Conservation (phyloP, 2,888 invertebrate genomes). For the Sthenelais limicola region DNA sequence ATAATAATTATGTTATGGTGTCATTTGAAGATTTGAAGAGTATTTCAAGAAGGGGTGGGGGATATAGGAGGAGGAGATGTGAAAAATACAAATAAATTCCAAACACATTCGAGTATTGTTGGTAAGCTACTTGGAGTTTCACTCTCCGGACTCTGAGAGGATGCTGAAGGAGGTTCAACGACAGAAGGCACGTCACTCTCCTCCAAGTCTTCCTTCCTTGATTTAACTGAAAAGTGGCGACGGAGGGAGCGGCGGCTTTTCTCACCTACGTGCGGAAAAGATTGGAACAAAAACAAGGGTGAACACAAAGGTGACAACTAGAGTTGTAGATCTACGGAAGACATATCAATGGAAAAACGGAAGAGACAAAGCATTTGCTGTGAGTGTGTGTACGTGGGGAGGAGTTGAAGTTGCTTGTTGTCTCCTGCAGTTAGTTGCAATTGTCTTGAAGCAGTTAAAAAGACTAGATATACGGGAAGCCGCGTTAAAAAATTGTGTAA, state of each 20-base stretch:
- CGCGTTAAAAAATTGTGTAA: no score
- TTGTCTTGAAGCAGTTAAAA: no score
- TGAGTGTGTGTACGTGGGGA: no score
- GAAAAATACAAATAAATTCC: neutral
- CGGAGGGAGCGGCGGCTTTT: constrained; percentile 22
- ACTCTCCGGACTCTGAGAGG: constrained; percentile 19
- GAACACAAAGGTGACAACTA: constrained; percentile 24
- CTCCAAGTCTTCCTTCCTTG: constrained; percentile 2
- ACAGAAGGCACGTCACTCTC: constrained; percentile 21
- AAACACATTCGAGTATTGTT: no score
- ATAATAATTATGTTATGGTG: no score
- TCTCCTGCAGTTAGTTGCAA: no score
- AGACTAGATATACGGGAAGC: no score
- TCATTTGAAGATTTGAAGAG: no score
- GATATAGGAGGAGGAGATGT: neutral
- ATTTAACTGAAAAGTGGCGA: constrained; percentile 26
- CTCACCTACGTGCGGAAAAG: constrained; percentile 23
- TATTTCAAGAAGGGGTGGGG: neutral
- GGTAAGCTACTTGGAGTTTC: constrained; percentile 26
- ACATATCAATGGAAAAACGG: no score
- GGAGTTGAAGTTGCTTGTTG: no score
- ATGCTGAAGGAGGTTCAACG: constrained; percentile 28
- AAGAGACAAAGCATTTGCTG: no score
- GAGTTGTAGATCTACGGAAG: neutral
- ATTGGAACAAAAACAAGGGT: constrained; percentile 7